Conservation (phyloP, 53 echinoderm and acorn worm species). For the Antedon mediterranea region DNA sequence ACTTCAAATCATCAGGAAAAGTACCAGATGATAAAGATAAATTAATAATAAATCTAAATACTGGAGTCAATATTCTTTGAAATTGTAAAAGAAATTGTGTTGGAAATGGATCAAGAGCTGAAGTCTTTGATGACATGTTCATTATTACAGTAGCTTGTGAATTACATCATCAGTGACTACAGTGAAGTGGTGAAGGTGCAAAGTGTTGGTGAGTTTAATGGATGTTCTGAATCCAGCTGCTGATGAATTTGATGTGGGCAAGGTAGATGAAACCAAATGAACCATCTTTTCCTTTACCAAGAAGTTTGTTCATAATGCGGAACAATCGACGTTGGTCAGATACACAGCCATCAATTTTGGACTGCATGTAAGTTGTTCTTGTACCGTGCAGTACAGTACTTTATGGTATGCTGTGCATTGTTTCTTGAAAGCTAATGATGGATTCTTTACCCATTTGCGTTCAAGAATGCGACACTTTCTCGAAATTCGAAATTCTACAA, state of each 20-base stretch:
- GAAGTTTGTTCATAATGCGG: background rate
- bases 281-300: background rate
- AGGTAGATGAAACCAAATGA: background rate
- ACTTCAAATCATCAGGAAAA: background rate
- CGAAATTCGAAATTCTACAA: too few relatives aligned
- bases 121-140: background rate
- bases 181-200: background rate
- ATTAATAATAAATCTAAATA: background rate
- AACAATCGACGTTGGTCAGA: background rate
- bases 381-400: background rate
- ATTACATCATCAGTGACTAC: background rate
- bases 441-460: background rate
- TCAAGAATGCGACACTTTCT: background rate
- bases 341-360: background rate
- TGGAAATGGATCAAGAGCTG: background rate
- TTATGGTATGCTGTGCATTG: background rate
- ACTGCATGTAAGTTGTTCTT: background rate
- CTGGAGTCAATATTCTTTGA: background rate
- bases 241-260: background rate
- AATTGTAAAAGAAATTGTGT: background rate
- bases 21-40: background rate
- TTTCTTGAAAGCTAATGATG: background rate
- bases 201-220: background rate
- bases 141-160: background rate
- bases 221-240: background rate